Conservation (phyloP, 2,888 invertebrate species). For the Lagria hirta region DNA sequence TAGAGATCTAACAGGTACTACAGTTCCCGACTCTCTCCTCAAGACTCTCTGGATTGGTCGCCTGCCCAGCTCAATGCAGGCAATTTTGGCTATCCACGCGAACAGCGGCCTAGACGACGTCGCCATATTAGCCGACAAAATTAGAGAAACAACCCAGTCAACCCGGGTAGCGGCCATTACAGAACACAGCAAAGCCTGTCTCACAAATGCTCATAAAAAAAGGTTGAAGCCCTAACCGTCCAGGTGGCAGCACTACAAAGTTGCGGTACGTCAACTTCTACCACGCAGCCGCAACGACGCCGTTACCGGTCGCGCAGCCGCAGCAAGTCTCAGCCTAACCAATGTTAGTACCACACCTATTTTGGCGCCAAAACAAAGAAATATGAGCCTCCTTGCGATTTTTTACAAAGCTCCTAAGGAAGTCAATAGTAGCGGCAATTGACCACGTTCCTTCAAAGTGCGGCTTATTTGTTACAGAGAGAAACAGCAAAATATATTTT, state of each 20-base stretch:
- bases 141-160: slow-evolving; percentile 2
- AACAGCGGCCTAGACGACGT: slow-evolving; percentile 15
- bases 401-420: slow-evolving; percentile 1
- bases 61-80: slow-evolving; percentile 21
- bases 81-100: slow-evolving; percentile 26
- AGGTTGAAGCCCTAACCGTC: not conserved
- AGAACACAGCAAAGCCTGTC: not conserved
- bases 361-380: slow-evolving; percentile 13
- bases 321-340: not conserved
- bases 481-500: too few relatives aligned
- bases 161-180: not conserved
- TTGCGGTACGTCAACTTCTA: not conserved
- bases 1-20: slow-evolving; percentile 23
- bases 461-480: too few relatives aligned
- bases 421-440: slow-evolving; percentile 2
- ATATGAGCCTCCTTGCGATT: slow-evolving; percentile 16
- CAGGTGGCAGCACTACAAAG: slow-evolving; percentile 2
- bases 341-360: slow-evolving; percentile 21
- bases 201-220: slow-evolving; percentile 2
- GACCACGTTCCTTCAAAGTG: too few relatives aligned
- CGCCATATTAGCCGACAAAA: slow-evolving; percentile 26
- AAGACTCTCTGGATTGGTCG: slow-evolving; percentile 28
- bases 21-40: slow-evolving; percentile 28
- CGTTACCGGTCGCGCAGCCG: slow-evolving; percentile 1
- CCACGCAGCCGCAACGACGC: not conserved